Conservation (phyloP, 2,888 invertebrate genomes). For the Spilosoma lubricipeda region DNA sequence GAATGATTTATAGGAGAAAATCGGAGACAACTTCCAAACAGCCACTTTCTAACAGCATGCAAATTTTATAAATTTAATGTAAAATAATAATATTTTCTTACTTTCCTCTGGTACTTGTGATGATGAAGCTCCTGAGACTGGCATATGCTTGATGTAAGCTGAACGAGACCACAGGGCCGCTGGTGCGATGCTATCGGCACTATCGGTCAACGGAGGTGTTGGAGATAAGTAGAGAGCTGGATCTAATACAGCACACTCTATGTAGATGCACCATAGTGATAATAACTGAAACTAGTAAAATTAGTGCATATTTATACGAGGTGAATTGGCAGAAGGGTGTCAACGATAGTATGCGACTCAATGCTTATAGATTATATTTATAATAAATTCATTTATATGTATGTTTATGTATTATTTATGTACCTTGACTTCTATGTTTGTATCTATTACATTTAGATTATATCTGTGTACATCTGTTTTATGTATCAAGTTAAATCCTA, state of each 20-base stretch:
- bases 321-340: too few relatives aligned
- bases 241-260: conserved; percentile 66
- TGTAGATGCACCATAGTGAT: conserved; percentile 37
- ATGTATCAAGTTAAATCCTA: too few relatives aligned
- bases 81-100: conserved; percentile 22
- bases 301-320: neutral
- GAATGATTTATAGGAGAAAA: neutral
- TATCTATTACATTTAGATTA: too few relatives aligned
- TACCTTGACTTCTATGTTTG: too few relatives aligned
- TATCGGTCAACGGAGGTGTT: conserved; percentile 67
- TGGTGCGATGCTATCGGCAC: conserved; percentile 47
- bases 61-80: neutral
- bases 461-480: too few relatives aligned
- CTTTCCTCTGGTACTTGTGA: conserved; percentile 25
- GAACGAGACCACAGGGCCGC: conserved; percentile 59
- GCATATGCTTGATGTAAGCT: conserved; percentile 39
- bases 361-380: too few relatives aligned
- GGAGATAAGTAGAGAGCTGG: conserved; percentile 76
- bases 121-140: conserved; percentile 23
- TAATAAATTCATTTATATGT: too few relatives aligned
- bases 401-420: too few relatives aligned
- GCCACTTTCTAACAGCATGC: neutral
- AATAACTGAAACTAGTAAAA: conserved; percentile 37
- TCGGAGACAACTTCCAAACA: too few relatives aligned
- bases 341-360: too few relatives aligned